These are phyloP conservation scores for Oophaga pumilio DNA, from an alignment of 2,113 vertebrate genomes.

Conservation along the genomic window DNA sequence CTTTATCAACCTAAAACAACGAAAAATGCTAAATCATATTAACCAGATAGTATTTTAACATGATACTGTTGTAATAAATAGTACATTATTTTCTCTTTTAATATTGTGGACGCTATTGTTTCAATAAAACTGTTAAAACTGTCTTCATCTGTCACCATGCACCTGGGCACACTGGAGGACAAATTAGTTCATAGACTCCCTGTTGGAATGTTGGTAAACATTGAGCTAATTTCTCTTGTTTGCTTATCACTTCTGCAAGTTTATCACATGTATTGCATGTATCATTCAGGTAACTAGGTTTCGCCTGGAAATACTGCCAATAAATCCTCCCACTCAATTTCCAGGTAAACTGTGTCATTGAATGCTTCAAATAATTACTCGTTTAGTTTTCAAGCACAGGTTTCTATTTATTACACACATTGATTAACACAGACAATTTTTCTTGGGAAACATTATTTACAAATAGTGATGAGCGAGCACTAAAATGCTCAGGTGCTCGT, in stretches of 20 bases:
- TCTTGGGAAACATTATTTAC: not conserved
- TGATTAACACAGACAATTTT: not conserved
- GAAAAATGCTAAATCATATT: not conserved
- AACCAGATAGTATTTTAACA: not conserved
- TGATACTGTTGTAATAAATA: not conserved
- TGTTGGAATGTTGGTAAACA: slow-evolving; percentile 21
- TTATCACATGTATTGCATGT: slow-evolving; percentile 6
- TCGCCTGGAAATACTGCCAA: slow-evolving; percentile 23
- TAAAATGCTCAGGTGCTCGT: too few relatives aligned
- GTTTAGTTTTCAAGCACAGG: slow-evolving; percentile 2
- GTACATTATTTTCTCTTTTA: not conserved
- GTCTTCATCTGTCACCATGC: not conserved
- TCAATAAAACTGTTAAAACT: too few relatives aligned
- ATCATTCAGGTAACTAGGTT: slow-evolving; percentile 10
- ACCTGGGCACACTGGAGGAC: not conserved
- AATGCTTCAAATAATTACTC: slow-evolving; percentile 11
- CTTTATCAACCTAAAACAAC: too few relatives aligned
- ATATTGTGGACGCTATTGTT: not conserved
- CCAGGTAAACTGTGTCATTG: slow-evolving; percentile 41
- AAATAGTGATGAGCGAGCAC: too few relatives aligned
- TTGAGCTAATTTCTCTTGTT: not conserved
- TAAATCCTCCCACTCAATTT: slow-evolving; percentile 37
- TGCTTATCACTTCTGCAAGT: not conserved
- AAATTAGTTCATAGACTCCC: not conserved
- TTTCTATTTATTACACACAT: slow-evolving; percentile 13